Percentiles rank a stretch among this genome's conserved stretches.
phyloP scores from a whole-genome alignment of 2,888 invertebrate species.

The Cartodere bifasciata region DNA sequence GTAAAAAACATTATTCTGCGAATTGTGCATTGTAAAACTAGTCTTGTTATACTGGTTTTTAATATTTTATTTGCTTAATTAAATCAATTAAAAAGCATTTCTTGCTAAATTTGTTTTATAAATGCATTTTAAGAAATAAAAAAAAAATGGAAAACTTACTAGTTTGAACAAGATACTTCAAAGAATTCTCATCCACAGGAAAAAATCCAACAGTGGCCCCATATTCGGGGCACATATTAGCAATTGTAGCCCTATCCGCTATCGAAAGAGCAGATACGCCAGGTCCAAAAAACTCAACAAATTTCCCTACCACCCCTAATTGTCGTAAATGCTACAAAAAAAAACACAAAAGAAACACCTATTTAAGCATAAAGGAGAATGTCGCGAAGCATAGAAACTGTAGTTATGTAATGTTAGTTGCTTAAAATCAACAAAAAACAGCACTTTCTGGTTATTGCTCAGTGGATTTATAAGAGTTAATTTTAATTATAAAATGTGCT shows the following conservation, averaged over 20 bases:
- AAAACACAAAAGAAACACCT: too few species aligned
- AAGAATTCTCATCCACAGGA: constrained; percentile 72
- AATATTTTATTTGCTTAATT: constrained; percentile 4
- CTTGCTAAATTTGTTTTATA: too few species aligned
- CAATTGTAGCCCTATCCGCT: constrained; percentile 93
- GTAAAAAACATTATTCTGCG: too few species aligned
- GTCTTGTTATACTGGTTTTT: background rate
- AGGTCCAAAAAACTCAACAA: constrained; percentile 96
- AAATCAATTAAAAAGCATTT: constrained; percentile 2
- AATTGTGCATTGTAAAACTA: too few species aligned
- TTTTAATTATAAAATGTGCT: too few species aligned
- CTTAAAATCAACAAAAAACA: too few species aligned
- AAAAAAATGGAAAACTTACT: constrained; percentile 37
- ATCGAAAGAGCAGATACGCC: constrained; percentile 85
- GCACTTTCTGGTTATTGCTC: too few species aligned
- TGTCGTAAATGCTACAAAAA: constrained; percentile 62
- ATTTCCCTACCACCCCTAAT: constrained; percentile 93
- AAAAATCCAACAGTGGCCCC: constrained; percentile 95
- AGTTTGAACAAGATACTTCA: constrained; percentile 76
- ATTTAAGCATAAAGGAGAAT: too few species aligned
- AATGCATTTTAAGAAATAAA: too few species aligned
- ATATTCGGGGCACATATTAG: constrained; percentile 98
- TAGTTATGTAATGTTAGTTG: too few species aligned
- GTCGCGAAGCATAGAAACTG: too few species aligned
- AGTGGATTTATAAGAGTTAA: too few species aligned